A percentile compares a stretch with the other conserved stretches of the same genome.
Conservation (phyloP, 2,797 vertebrate genomes). For the Squalus acanthias region DNA sequence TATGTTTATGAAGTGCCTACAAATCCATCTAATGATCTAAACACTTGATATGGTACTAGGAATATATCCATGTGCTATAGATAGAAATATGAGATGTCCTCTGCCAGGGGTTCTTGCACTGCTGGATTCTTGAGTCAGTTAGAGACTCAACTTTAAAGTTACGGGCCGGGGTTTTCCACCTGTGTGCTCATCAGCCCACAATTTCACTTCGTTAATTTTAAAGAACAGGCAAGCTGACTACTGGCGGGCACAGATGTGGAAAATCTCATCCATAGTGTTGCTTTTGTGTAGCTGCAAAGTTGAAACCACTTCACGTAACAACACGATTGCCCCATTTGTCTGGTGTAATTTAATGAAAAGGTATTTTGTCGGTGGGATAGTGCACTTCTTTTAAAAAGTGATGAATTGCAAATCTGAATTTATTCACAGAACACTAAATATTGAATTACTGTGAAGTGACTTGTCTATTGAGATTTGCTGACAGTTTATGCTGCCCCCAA, state of each 20-base stretch:
- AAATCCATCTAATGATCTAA: neutral
- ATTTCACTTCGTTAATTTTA: neutral
- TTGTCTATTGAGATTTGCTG: neutral
- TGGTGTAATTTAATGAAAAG: neutral
- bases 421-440: neutral
- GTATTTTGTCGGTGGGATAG: neutral
- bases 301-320: neutral
- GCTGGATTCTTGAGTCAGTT: neutral
- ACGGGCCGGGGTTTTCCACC: neutral
- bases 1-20: neutral
- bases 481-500: conserved; percentile 14
- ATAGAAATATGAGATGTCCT: neutral
- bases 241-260: neutral
- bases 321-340: neutral
- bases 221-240: neutral
- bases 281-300: neutral
- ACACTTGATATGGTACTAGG: neutral
- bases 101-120: neutral
- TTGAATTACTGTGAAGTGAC: too few species aligned
- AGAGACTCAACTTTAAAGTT: neutral
- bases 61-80: neutral
- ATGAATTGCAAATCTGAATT: neutral
- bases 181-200: too few species aligned
- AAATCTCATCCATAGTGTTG: neutral
- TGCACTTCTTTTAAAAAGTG: neutral